phyloP scores from a whole-genome alignment of 2,113 vertebrate genomes.

The Petromus typicus region DNA sequence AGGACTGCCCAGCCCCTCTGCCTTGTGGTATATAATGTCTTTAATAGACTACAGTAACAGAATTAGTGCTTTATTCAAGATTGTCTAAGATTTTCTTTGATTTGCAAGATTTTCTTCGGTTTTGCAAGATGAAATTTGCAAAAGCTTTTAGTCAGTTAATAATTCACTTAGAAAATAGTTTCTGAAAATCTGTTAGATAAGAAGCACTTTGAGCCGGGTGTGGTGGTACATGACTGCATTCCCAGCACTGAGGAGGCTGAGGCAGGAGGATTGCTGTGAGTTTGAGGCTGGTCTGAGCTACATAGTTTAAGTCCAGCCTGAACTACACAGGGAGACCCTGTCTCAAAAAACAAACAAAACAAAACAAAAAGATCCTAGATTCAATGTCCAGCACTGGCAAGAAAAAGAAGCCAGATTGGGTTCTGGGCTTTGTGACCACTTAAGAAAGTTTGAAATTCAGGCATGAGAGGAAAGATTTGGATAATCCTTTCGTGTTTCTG shows the following conservation, averaged over 20 bases:
- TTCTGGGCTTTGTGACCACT: conserved; percentile 5
- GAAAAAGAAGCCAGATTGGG: conserved; percentile 6
- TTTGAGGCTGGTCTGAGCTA: not conserved
- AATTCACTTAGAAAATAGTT: conserved; percentile 44
- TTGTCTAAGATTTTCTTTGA: conserved; percentile 36
- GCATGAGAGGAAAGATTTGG: not conserved
- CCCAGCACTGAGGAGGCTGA: not conserved
- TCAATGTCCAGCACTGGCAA: not conserved
- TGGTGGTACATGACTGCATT: not conserved
- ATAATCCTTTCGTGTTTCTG: not conserved
- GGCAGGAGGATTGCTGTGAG: not conserved
- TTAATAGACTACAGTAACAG: conserved; percentile 24
- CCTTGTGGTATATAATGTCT: not conserved
- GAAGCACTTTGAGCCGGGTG: not conserved
- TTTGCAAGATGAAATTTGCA: conserved; percentile 11
- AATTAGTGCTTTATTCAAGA: conserved; percentile 20
- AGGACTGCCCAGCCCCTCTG: not conserved
- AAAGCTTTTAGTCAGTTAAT: conserved; percentile 37
- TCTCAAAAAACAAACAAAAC: not conserved
- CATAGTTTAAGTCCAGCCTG: not conserved
- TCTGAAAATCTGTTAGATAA: not conserved
- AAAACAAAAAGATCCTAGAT: not conserved
- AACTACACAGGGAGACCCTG: not conserved
- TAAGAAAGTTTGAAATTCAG: not conserved
- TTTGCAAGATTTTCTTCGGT: conserved; percentile 8